Evolutionary conservation across 1,140 invertebrate species (phyloP).

Genomic region (Aphis gossypii): DNA sequence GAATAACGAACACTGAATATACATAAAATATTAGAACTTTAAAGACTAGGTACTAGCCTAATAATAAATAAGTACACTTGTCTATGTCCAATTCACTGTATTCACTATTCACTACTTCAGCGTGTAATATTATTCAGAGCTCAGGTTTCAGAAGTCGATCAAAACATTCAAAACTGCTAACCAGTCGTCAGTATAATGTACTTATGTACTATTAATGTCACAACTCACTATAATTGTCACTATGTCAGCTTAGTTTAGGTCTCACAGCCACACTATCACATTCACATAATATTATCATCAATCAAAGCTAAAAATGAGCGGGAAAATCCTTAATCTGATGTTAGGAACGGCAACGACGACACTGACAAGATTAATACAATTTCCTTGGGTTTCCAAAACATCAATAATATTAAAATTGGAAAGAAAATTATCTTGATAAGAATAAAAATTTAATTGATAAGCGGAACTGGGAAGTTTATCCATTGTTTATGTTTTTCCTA

Average conservation of each 20-base stretch:
- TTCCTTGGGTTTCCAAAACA: constrained; percentile 43
- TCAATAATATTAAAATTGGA: constrained; percentile 54
- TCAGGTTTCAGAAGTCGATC: background rate
- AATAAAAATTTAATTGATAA: constrained; percentile 51
- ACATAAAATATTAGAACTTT: background rate
- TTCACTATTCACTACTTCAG: too few relatives aligned
- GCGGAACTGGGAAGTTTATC: constrained; percentile 40
- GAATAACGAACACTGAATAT: background rate
- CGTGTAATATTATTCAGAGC: too few relatives aligned
- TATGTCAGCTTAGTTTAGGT: too few relatives aligned
- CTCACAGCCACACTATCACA: too few relatives aligned
- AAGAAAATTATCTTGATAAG: constrained; percentile 56
- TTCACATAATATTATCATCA: background rate
- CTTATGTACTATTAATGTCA: too few relatives aligned
- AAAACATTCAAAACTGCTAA: too few relatives aligned
- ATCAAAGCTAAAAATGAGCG: background rate
- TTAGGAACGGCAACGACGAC: background rate
- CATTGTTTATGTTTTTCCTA: constrained; percentile 57
- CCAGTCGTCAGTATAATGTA: too few relatives aligned
- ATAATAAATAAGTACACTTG: too few relatives aligned
- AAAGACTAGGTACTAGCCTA: too few relatives aligned
- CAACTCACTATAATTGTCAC: too few relatives aligned
- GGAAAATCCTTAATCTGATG: background rate
- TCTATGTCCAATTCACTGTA: too few relatives aligned
- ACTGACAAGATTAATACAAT: background rate